Conservation (phyloP, 1,140 invertebrate genomes). For the Pomacea maculata region DNA sequence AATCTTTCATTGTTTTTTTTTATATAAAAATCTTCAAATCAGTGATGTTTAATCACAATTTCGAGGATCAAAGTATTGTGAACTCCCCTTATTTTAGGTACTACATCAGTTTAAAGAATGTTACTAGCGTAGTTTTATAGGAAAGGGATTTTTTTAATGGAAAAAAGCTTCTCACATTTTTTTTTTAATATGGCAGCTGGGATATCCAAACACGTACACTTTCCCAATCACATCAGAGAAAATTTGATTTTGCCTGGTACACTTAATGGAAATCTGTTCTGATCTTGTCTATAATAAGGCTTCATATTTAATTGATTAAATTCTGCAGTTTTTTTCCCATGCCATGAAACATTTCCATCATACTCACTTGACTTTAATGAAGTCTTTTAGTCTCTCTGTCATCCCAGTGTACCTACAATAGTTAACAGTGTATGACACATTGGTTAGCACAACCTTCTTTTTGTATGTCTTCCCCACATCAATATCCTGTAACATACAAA, state of each 20-base stretch:
- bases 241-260: neutral
- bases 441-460: conserved; percentile 64
- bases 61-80: too few relatives aligned
- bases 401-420: conserved; percentile 61
- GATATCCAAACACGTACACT: neutral
- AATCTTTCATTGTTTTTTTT: neutral
- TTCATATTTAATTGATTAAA: neutral
- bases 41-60: too few relatives aligned
- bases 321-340: too few relatives aligned
- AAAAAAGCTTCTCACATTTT: too few relatives aligned
- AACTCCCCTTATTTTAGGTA: too few relatives aligned
- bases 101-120: too few relatives aligned
- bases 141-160: too few relatives aligned
- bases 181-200: neutral
- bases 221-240: too few relatives aligned
- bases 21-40: too few relatives aligned
- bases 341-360: neutral
- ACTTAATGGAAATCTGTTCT: neutral
- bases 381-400: conserved; percentile 64
- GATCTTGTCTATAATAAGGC: neutral
- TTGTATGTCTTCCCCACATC: conserved; percentile 64
- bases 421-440: conserved; percentile 65
- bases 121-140: too few relatives aligned
- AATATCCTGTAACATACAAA: conserved; percentile 59
- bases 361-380: conserved; percentile 63